Percentiles rank a stretch among this genome's conserved stretches.
Conservation (phyloP, 53 echinoderm and acorn worm genomes). For the Temnopleurus reevesii region DNA sequence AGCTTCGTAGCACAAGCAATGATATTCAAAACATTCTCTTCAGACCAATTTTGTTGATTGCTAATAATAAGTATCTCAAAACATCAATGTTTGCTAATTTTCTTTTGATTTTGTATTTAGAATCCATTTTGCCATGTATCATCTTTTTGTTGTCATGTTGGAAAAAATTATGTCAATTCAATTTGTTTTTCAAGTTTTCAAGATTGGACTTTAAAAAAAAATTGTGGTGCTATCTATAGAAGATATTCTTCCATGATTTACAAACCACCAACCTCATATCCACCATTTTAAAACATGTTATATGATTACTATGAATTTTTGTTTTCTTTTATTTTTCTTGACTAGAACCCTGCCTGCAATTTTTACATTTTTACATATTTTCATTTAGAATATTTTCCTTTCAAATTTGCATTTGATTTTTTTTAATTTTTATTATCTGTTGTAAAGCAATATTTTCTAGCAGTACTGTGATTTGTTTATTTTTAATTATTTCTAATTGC, state of each 20-base stretch:
- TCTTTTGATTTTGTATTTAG: too few species aligned
- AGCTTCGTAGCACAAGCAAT: too few species aligned
- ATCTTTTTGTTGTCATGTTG: not conserved
- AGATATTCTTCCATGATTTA: conserved; percentile 8
- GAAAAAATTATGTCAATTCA: not conserved
- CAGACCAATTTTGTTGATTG: too few species aligned
- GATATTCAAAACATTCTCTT: too few species aligned
- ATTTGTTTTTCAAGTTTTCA: not conserved
- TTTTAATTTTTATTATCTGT: not conserved
- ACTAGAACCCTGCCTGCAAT: not conserved
- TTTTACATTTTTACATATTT: not conserved
- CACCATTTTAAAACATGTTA: not conserved
- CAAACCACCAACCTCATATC: too few species aligned
- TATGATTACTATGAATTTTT: not conserved
- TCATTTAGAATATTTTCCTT: not conserved
- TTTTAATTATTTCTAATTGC: too few species aligned
- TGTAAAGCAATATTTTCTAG: not conserved
- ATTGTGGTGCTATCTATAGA: not conserved
- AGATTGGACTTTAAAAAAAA: not conserved
- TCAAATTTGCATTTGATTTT: not conserved
- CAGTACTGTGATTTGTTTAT: conserved; percentile 25
- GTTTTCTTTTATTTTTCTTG: too few species aligned
- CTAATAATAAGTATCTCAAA: too few species aligned
- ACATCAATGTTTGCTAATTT: too few species aligned
- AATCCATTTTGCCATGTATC: too few species aligned